These are phyloP conservation scores for Actenoides hombroni DNA, from an alignment of 2,113 vertebrate genomes.

Conservation along the genomic window DNA sequence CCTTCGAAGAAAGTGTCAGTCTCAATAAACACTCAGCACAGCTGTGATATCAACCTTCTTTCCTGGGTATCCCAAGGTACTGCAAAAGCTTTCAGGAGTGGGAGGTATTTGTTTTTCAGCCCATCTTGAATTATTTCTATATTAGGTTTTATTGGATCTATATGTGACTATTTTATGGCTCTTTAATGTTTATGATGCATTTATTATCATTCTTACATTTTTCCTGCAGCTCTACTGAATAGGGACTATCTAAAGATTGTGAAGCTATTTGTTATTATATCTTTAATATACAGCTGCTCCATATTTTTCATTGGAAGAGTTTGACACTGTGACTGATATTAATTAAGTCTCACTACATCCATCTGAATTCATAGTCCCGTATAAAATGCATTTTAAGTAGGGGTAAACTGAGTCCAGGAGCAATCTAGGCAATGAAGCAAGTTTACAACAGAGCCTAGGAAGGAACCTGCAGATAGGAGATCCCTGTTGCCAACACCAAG, in stretches of 20 bases:
- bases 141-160: slow-evolving; percentile 49
- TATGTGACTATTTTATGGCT: slow-evolving; percentile 47
- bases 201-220: slow-evolving; percentile 57
- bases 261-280: neutral
- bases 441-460: neutral
- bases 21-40: neutral
- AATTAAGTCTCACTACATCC: neutral
- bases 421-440: neutral
- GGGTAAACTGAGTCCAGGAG: neutral
- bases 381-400: neutral
- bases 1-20: neutral
- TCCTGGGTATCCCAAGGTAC: neutral
- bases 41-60: neutral
- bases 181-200: slow-evolving; percentile 60
- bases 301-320: neutral
- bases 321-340: neutral
- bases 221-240: neutral
- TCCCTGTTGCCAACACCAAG: neutral
- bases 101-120: slow-evolving; percentile 10
- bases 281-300: neutral
- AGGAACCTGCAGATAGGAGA: neutral
- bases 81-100: neutral
- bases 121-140: slow-evolving; percentile 52
- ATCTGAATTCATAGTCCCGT: neutral
- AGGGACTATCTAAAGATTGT: neutral